A percentile compares a stretch with the other conserved stretches of the same genome.
These are phyloP conservation scores for Nasonovia ribisnigri DNA, from an alignment of 2,888 invertebrate genomes.

Conservation along the genomic window DNA sequence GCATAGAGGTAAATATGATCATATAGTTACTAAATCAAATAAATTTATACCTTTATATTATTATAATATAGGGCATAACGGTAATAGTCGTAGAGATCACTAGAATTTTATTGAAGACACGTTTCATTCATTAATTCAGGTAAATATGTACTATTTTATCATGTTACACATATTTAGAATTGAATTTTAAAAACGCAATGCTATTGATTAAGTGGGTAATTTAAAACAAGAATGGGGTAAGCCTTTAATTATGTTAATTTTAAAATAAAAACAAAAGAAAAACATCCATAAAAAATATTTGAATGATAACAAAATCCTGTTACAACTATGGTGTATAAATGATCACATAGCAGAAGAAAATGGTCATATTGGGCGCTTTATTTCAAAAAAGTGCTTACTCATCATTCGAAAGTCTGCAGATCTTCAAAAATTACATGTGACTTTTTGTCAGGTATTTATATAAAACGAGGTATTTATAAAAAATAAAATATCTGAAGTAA, in stretches of 20 bases:
- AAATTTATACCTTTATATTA: neutral
- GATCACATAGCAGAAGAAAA: constrained; percentile 62
- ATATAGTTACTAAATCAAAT: neutral
- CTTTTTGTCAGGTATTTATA: constrained; percentile 64
- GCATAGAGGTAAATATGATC: constrained; percentile 65
- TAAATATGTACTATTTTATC: constrained; percentile 17
- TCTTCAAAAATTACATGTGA: constrained; percentile 62
- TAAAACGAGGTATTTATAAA: constrained; percentile 63
- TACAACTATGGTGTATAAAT: constrained; percentile 58
- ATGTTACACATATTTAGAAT: constrained; percentile 1
- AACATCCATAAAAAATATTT: constrained; percentile 45
- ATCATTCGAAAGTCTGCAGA: constrained; percentile 57
- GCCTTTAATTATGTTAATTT: constrained; percentile 27
- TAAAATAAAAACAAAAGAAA: constrained; percentile 49
- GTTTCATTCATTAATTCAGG: constrained; percentile 45
- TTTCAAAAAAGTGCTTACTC: constrained; percentile 49
- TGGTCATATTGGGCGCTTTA: constrained; percentile 56
- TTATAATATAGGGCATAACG: constrained; percentile 43
- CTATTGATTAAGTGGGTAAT: constrained; percentile 30
- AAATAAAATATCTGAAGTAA: constrained; percentile 59
- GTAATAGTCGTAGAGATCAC: constrained; percentile 50
- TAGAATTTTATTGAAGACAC: constrained; percentile 33
- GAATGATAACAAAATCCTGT: constrained; percentile 55
- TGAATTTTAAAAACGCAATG: constrained; percentile 38
- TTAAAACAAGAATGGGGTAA: constrained; percentile 41